phyloP scores from a whole-genome alignment of 1,140 invertebrate species.

The Camponotus floridanus region DNA sequence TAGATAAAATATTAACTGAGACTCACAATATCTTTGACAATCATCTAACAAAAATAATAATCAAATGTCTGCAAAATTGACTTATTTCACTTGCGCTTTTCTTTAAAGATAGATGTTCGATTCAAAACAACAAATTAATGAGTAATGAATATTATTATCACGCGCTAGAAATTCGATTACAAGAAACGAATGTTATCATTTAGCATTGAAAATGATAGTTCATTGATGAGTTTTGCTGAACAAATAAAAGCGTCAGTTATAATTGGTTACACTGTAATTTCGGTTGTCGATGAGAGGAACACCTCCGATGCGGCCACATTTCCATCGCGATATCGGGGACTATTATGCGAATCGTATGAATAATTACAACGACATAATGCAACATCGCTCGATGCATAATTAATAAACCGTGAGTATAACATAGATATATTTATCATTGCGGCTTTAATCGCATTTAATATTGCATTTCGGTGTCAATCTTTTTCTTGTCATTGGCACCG shows the following conservation, averaged over 20 bases:
- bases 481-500: not conserved
- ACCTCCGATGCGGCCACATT: slow-evolving; percentile 20
- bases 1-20: not conserved
- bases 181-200: slow-evolving; percentile 41
- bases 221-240: slow-evolving; percentile 19
- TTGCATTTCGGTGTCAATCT: slow-evolving; percentile 18
- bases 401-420: slow-evolving; percentile 43
- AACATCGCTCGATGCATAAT: slow-evolving; percentile 43
- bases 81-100: not conserved
- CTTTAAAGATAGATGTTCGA: not conserved
- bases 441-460: slow-evolving; percentile 53
- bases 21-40: not conserved
- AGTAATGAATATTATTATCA: not conserved
- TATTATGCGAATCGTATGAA: slow-evolving; percentile 61
- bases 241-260: slow-evolving; percentile 61
- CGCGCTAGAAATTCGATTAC: slow-evolving; percentile 1
- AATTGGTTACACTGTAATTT: slow-evolving; percentile 56
- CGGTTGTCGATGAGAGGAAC: slow-evolving; percentile 36
- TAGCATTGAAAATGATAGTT: slow-evolving; percentile 17
- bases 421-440: slow-evolving; percentile 33
- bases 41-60: too few species aligned
- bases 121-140: not conserved
- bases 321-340: slow-evolving; percentile 44
- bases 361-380: slow-evolving; percentile 55
- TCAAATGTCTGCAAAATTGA: not conserved